Evolutionary conservation across 2,113 vertebrate genomes (phyloP).

Genomic region (Phalacrocorax carbo): DNA sequence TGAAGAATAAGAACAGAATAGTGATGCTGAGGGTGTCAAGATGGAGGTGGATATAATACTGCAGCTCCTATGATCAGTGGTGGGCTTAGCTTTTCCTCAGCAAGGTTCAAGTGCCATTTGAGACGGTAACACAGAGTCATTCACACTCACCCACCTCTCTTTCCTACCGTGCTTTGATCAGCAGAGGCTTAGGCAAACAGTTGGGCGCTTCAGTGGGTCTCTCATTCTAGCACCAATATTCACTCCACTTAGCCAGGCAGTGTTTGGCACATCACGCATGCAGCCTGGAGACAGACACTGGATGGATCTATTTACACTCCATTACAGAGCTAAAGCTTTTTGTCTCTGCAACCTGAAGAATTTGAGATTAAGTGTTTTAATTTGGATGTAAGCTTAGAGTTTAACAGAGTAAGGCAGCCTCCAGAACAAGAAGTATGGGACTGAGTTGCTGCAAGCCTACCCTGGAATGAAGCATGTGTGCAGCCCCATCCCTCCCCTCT

Average conservation of each 20-base stretch:
- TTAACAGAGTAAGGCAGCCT: not conserved
- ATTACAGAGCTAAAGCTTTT: not conserved
- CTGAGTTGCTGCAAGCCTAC: not conserved
- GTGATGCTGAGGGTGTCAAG: not conserved
- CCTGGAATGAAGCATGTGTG: fast-evolving
- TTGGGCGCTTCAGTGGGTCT: not conserved
- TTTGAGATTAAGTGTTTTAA: not conserved
- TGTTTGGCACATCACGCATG: fast-evolving
- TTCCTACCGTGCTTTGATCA: not conserved
- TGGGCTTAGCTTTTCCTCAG: not conserved
- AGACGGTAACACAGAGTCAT: not conserved
- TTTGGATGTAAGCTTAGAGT: not conserved
- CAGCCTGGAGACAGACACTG: not conserved
- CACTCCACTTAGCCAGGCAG: fast-evolving
- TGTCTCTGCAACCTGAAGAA: not conserved
- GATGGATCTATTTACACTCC: not conserved
- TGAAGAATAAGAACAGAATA: not conserved
- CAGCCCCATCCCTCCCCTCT: not conserved
- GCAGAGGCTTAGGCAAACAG: not conserved
- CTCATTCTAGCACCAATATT: not conserved
- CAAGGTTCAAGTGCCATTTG: not conserved
- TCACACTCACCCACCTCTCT: not conserved
- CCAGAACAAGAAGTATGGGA: not conserved
- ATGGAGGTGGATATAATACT: not conserved
- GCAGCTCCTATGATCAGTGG: not conserved